phyloP scores from a whole-genome alignment of 2,113 vertebrate species.

The Corythoichthys haematopterus region DNA sequence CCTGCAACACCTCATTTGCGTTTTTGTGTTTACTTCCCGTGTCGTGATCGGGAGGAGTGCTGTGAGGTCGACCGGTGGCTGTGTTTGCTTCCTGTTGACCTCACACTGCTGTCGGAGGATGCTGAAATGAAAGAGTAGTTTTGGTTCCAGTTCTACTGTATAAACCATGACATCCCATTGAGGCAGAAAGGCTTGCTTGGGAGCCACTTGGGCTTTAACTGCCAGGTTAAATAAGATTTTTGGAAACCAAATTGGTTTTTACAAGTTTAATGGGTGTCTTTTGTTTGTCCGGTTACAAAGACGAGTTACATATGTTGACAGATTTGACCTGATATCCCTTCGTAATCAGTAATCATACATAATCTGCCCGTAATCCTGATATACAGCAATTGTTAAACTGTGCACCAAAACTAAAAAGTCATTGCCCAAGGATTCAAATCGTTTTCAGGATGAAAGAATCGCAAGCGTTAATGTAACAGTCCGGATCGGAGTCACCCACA shows the following conservation, averaged over 20 bases:
- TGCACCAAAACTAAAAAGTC: too few species aligned
- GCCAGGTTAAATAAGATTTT: slow-evolving; percentile 13
- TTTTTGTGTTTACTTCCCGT: not conserved
- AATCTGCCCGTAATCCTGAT: too few species aligned
- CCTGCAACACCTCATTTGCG: not conserved
- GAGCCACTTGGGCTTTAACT: slow-evolving; percentile 19
- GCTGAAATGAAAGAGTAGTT: slow-evolving; percentile 33
- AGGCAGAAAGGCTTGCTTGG: slow-evolving; percentile 16
- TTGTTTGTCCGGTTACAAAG: slow-evolving; percentile 21
- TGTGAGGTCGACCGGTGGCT: slow-evolving; percentile 12
- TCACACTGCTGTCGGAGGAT: slow-evolving; percentile 25
- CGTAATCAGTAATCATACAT: too few species aligned
- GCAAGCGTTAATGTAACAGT: too few species aligned
- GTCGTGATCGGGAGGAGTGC: slow-evolving; percentile 14
- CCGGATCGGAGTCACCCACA: too few species aligned
- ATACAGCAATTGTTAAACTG: too few species aligned
- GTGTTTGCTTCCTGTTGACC: slow-evolving; percentile 28
- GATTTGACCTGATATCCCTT: too few species aligned
- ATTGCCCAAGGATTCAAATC: too few species aligned
- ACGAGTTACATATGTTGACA: not conserved
- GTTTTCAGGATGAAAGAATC: too few species aligned
- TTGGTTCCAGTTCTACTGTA: slow-evolving; percentile 17
- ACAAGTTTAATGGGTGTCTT: slow-evolving; percentile 31
- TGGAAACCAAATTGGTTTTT: slow-evolving; percentile 27
- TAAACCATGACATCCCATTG: slow-evolving; percentile 5